Evolutionary conservation across 2,113 vertebrate genomes (phyloP), one percentile per base, ranked within the genome.

Genomic region (Centrocercus urophasianus): DNA sequence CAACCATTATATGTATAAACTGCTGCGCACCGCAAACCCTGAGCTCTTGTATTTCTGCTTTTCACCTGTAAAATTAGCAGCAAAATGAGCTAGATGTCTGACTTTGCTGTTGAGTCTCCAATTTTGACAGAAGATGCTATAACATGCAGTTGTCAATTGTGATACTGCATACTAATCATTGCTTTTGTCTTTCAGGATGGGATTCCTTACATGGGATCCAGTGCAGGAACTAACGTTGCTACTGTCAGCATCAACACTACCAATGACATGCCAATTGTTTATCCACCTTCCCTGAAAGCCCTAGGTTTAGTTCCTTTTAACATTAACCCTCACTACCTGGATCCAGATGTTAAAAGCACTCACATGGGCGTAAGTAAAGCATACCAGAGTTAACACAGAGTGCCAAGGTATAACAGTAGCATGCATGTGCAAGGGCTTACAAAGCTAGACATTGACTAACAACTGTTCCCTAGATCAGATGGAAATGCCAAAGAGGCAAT

Each of bases 261-360:
- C 91, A 99, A 99, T 63, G 98, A 99, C 97, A 99, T 99, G 98
- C 98, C 98, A 72, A 98, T 98, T 83, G 98, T 98, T 84, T 98
- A 94, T 88, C 99, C 98, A 16, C 98, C 98, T 47, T 98, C 98
- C 78, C 97, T 99, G 86, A 45, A 95, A 36, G 98, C 98, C 84
- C 96, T 99, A 42, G 98, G 97, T 78, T 97, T 99, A 85, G 98
- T 98, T 57, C 98, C 98, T 82, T 99, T 99, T 94, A 99, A 99
- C 96, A 98, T 99, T 88, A 99, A 99, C 88, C 98, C 98, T 2
- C 98, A 99, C 95, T 99, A 97, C 93, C 95, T 98, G 96, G 99
- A 99, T 61, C 19, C 97, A 24, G 98, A 98, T 84, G 83, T 83
- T 54, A 95, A 93, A 94, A 98, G 98, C 95, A 98, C 96, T 93